These are phyloP conservation scores for Dinoponera quadriceps DNA, from an alignment of 1,140 invertebrate genomes.

Conservation along the genomic window DNA sequence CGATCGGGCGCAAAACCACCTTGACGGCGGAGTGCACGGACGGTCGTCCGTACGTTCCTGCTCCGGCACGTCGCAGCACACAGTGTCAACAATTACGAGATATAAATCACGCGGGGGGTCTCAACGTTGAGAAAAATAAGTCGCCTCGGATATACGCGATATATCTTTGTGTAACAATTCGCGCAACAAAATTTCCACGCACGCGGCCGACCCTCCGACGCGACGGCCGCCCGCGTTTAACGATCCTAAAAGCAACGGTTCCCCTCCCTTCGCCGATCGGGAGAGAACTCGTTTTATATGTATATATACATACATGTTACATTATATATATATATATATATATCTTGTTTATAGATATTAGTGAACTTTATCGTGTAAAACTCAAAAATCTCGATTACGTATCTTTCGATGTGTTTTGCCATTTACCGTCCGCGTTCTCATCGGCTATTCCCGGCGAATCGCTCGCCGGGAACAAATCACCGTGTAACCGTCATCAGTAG, in stretches of 20 bases:
- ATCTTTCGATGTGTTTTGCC: neutral
- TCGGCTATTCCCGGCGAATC: slow-evolving; percentile 32
- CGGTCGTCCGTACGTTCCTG: neutral
- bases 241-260: slow-evolving; percentile 24
- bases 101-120: slow-evolving; percentile 16
- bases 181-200: slow-evolving; percentile 12
- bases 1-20: neutral
- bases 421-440: neutral
- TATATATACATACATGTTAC: slow-evolving; percentile 31
- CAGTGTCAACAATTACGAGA: slow-evolving; percentile 31
- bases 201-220: neutral
- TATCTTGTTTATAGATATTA: slow-evolving; percentile 24
- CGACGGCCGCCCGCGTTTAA: slow-evolving; percentile 1
- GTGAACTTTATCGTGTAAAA: slow-evolving; percentile 11
- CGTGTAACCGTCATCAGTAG: slow-evolving; percentile 10
- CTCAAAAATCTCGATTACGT: slow-evolving; percentile 26
- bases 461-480: slow-evolving; percentile 9
- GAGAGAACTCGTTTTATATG: slow-evolving; percentile 28
- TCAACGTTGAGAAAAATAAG: slow-evolving; percentile 51
- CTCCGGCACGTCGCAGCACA: slow-evolving; percentile 14
- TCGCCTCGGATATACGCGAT: slow-evolving; percentile 21
- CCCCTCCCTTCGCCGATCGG: slow-evolving; percentile 7
- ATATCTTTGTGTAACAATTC: slow-evolving; percentile 48
- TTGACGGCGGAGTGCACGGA: neutral
- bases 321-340: neutral